Percentiles rank a stretch among this genome's conserved stretches.
These are phyloP conservation scores for Pseudomyrmex sp. DNA, from an alignment of 1,140 invertebrate genomes.

Conservation along the genomic window DNA sequence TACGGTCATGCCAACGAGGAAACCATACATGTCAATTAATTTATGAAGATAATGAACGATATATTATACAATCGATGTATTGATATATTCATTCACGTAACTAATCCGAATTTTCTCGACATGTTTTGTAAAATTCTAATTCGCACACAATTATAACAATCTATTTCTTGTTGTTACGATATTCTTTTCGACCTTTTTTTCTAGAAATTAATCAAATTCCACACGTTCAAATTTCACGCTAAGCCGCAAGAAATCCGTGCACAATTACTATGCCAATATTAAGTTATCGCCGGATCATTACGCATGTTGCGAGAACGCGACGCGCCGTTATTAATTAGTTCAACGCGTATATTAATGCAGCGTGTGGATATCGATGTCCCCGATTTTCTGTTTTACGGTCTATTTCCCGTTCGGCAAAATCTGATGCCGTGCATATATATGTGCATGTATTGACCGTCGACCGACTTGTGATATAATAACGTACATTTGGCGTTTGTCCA, in stretches of 20 bases:
- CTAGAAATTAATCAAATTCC: not conserved
- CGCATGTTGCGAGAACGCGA: conserved; percentile 21
- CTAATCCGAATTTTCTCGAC: no score
- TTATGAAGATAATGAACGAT: no score
- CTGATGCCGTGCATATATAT: not conserved
- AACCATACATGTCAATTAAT: no score
- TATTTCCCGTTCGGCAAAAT: conserved; percentile 29
- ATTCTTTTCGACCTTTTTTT: no score
- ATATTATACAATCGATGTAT: no score
- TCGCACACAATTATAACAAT: no score
- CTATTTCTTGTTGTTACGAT: no score
- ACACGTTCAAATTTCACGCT: conserved; percentile 25
- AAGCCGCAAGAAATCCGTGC: not conserved
- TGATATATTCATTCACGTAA: no score
- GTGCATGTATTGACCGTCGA: not conserved
- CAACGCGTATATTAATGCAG: not conserved
- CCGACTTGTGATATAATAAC: not conserved
- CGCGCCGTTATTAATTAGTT: conserved; percentile 34
- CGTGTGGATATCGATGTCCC: not conserved
- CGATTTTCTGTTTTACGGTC: not conserved
- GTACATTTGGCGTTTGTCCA: conserved; percentile 15
- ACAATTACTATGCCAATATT: conserved; percentile 33
- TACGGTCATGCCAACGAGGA: no score
- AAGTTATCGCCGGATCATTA: conserved; percentile 37
- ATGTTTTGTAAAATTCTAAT: no score